Conservation (phyloP, 2,888 invertebrate genomes). For the Pegoplata infirma region DNA sequence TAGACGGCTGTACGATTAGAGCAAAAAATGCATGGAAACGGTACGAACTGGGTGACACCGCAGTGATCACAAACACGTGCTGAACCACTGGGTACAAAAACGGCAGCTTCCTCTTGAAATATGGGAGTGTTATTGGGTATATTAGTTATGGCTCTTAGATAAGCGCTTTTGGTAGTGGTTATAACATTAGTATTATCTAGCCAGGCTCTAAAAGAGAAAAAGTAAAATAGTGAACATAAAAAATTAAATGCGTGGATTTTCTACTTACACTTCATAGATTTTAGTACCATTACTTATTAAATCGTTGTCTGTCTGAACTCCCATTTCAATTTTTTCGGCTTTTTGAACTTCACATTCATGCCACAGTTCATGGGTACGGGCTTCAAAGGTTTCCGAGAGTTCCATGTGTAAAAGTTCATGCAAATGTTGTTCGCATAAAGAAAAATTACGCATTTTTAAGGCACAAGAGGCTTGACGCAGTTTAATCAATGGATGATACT, state of each 20-base stretch:
- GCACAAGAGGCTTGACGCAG: slow-evolving; percentile 71
- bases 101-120: slow-evolving; percentile 67
- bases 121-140: slow-evolving; percentile 66
- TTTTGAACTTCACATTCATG: slow-evolving; percentile 69
- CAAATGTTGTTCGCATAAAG: slow-evolving; percentile 68
- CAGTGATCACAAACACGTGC: slow-evolving; percentile 68
- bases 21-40: slow-evolving; percentile 70
- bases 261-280: slow-evolving; percentile 69
- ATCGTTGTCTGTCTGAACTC: slow-evolving; percentile 69
- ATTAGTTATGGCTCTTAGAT: slow-evolving; percentile 63
- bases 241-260: background rate
- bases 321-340: slow-evolving; percentile 69
- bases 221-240: background rate
- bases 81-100: slow-evolving; percentile 68
- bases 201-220: slow-evolving; percentile 66
- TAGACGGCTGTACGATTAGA: slow-evolving; percentile 70
- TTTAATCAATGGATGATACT: slow-evolving; percentile 68
- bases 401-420: slow-evolving; percentile 70
- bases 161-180: slow-evolving; percentile 64
- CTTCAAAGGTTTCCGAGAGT: slow-evolving; percentile 69
- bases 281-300: slow-evolving; percentile 64
- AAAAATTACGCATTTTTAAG: slow-evolving; percentile 70
- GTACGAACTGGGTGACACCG: slow-evolving; percentile 68
- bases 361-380: slow-evolving; percentile 69
- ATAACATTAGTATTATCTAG: slow-evolving; percentile 66